Base-by-base conservation (phyloP, 2,888 invertebrate species). In the Pycnomerus fuliginosus region DNA sequence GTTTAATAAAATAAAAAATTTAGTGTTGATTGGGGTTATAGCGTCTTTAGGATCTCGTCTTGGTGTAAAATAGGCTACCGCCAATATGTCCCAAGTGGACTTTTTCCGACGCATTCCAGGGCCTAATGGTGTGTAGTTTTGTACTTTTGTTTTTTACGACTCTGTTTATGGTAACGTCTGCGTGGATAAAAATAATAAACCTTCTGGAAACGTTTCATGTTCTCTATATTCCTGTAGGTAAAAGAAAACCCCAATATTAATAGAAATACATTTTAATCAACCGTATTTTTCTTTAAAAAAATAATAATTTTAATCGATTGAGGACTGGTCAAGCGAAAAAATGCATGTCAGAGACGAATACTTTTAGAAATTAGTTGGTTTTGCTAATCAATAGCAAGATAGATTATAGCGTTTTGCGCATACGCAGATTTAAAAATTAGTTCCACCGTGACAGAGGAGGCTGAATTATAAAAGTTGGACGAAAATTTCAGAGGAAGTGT, bases 81-180 rank as follows among this genome's bases (percentile, higher is more conserved):
- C 35, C 35, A 40, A 45, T 45, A 39, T 45, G 45, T 40, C 40
- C 40, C 45, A 12, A 17, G 36, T 40, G 40, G 16, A 45, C 40
- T 40, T 39, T 45, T 44, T 41, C n/a, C 40, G 23, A 39, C 31
- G 31, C 35, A 40, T 45, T 45, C 40, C 15, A 24, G 23, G 17
- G 23, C 28, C 34, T 44, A 44, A 45, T 45, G 45, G 45, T 31
- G 31, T 44, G 44, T 44, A 39, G 44, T n/a, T 34, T 44, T 44
- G 44, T 38, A 44, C 44, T 35, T 32, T 40, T 40, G 30, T 40
- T 35, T 29, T 45, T 40, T 45, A 45, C 35, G 29, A 30, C 40
- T 36, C 27, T 29, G 25, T 45, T 45, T 44, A 44, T 38, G 38
- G 44, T 32, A 33, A 39, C 36, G 16, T 35, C 38, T 31, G 28